phyloP scores from a whole-genome alignment of 92 coral and sea anemone species.

The Pocillopora grandis region DNA sequence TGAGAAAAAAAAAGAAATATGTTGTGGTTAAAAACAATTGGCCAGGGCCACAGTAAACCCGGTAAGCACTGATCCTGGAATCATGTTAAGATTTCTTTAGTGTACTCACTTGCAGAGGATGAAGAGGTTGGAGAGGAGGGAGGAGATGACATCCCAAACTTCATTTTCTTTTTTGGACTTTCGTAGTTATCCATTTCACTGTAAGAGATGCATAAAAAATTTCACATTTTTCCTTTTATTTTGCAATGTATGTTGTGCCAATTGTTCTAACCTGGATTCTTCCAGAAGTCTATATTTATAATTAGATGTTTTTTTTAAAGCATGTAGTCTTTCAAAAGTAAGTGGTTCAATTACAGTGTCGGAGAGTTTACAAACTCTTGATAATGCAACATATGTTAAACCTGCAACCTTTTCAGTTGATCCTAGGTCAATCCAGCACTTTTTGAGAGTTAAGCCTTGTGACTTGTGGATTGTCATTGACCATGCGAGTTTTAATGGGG shows the following conservation, averaged over 20 bases:
- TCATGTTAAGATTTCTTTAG: too few relatives aligned
- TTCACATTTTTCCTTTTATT: conserved; percentile 15
- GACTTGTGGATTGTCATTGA: conserved; percentile 49
- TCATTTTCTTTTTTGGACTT: conserved; percentile 54
- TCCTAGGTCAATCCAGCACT: conserved; percentile 28
- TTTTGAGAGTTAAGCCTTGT: conserved; percentile 36
- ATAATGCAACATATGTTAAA: conserved; percentile 40
- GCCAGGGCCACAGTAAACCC: too few relatives aligned
- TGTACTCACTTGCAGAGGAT: conserved; percentile 55
- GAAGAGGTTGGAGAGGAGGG: conserved; percentile 43
- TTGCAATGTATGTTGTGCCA: not conserved
- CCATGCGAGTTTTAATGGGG: conserved; percentile 45
- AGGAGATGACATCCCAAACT: conserved; percentile 46
- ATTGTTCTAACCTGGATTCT: conserved; percentile 40
- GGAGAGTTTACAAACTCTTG: conserved; percentile 28
- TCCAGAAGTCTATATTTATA: conserved; percentile 41
- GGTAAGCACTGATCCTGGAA: too few relatives aligned
- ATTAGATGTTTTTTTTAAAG: conserved; percentile 23
- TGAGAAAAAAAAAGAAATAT: too few relatives aligned
- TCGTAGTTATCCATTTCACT: conserved; percentile 33
- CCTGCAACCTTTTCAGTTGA: conserved; percentile 48
- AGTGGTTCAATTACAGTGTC: conserved; percentile 37
- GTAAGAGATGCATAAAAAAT: conserved; percentile 28
- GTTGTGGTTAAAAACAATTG: too few relatives aligned
- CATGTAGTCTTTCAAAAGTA: conserved; percentile 7